Percentiles rank a stretch among this genome's conserved stretches.
phyloP scores from a whole-genome alignment of 64 coral and sea anemone species.

The Pocillopora damicornis region DNA sequence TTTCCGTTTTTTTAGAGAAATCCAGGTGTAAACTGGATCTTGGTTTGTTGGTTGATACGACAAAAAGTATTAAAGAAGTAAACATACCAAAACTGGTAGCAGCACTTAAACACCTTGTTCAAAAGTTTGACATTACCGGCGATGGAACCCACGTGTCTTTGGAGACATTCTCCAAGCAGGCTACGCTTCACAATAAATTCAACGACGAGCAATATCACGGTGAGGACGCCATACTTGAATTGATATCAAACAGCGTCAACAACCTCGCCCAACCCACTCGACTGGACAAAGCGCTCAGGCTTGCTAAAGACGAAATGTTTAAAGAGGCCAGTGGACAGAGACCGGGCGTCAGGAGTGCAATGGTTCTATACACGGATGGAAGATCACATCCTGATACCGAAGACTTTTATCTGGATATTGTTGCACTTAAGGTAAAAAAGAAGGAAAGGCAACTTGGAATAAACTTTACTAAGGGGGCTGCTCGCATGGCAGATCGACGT shows the following conservation, averaged over 20 bases:
- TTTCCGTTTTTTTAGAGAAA: not conserved
- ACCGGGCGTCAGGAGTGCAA: not conserved
- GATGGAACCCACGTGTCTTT: not conserved
- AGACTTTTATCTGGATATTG: not conserved
- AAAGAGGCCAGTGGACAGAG: not conserved
- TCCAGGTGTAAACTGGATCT: conserved; percentile 13
- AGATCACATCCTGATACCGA: not conserved
- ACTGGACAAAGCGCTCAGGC: not conserved
- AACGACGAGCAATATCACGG: not conserved
- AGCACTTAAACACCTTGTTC: not conserved
- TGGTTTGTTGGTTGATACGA: not conserved
- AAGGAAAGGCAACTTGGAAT: too few relatives aligned
- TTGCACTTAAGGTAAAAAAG: not conserved
- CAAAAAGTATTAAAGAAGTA: not conserved
- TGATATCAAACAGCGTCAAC: not conserved
- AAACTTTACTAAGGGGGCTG: too few relatives aligned
- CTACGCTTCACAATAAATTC: not conserved
- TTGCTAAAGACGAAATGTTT: not conserved
- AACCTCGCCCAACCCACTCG: not conserved
- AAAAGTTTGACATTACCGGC: not conserved
- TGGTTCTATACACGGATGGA: not conserved
- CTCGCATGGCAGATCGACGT: too few relatives aligned
- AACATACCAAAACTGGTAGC: not conserved
- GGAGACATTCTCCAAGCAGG: not conserved
- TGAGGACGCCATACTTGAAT: not conserved